Conservation (phyloP, 2,113 vertebrate species). For the Plotosus lineatus region DNA sequence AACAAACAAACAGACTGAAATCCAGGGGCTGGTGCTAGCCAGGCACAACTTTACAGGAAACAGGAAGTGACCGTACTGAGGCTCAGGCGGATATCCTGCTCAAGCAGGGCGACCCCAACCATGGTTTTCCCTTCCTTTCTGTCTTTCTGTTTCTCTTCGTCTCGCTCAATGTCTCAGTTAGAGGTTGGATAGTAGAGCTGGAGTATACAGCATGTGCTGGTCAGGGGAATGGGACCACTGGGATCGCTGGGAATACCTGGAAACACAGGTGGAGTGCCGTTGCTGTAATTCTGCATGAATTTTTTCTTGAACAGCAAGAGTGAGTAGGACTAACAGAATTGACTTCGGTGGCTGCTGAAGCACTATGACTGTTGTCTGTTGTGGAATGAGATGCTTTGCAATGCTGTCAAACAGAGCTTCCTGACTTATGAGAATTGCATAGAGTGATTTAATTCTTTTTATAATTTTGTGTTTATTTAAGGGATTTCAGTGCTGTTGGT, state of each 20-base stretch:
- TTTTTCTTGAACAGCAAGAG: conserved; percentile 1
- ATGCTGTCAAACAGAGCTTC: background rate
- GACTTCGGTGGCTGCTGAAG: background rate
- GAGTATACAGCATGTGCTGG: conserved; percentile 56
- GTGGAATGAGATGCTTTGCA: background rate
- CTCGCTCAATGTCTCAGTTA: conserved; percentile 25
- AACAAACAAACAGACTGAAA: conserved; percentile 1
- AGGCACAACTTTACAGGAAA: conserved; percentile 44
- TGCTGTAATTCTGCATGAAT: conserved; percentile 2
- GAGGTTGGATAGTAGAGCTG: conserved; percentile 11
- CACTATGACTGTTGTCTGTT: background rate
- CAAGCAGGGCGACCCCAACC: conserved; percentile 49
- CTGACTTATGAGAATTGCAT: conserved; percentile 14
- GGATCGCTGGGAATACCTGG: conserved; percentile 52
- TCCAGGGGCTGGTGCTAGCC: conserved; percentile 30
- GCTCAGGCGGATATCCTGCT: conserved; percentile 56
- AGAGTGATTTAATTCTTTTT: background rate
- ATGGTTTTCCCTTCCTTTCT: conserved; percentile 49
- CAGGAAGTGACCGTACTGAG: conserved; percentile 54
- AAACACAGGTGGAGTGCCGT: conserved; percentile 42
- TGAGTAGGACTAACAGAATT: conserved; percentile 11
- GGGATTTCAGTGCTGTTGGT: background rate
- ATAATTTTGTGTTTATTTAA: background rate
- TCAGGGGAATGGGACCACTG: conserved; percentile 55
- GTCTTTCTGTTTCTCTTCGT: conserved; percentile 36